Percentiles rank a stretch among this genome's conserved stretches.
These are phyloP conservation scores for Dermochelys coriacea DNA, from an alignment of 2,797 vertebrate species.

Conservation along the genomic window DNA sequence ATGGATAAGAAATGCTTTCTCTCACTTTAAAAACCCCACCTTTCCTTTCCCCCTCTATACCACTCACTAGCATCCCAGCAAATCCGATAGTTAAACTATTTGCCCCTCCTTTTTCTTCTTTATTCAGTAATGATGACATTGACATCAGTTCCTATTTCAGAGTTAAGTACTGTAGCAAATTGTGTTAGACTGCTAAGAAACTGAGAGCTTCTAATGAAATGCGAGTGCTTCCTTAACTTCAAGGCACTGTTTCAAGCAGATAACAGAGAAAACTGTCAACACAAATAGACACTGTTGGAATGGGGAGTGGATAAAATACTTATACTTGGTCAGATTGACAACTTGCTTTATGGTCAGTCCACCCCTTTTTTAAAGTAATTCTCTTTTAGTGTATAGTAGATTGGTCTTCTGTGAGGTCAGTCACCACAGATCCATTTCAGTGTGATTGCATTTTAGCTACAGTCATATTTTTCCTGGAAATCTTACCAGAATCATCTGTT, in stretches of 20 bases:
- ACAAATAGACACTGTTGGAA: background rate
- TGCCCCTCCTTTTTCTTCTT: background rate
- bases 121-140: background rate
- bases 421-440: conserved; percentile 61
- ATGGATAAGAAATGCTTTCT: background rate
- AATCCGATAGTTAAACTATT: background rate
- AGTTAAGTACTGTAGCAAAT: conserved; percentile 3
- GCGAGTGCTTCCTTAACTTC: background rate
- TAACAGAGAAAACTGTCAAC: background rate
- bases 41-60: background rate
- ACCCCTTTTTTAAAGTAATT: conserved; percentile 47
- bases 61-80: background rate
- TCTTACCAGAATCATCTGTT: conserved; percentile 62
- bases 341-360: conserved; percentile 13
- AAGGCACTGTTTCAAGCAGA: background rate
- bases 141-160: background rate
- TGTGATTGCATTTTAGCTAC: conserved; percentile 64
- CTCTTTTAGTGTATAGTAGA: conserved; percentile 38
- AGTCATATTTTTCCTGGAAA: conserved; percentile 63
- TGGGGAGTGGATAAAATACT: background rate
- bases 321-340: background rate
- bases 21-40: background rate
- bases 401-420: conserved; percentile 52
- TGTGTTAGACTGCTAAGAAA: background rate
- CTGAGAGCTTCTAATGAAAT: background rate